A percentile compares a stretch with the other conserved stretches of the same genome.
Evolutionary conservation across 1,140 invertebrate species (phyloP).

Genomic region (Maconellicoccus hirsutus): DNA sequence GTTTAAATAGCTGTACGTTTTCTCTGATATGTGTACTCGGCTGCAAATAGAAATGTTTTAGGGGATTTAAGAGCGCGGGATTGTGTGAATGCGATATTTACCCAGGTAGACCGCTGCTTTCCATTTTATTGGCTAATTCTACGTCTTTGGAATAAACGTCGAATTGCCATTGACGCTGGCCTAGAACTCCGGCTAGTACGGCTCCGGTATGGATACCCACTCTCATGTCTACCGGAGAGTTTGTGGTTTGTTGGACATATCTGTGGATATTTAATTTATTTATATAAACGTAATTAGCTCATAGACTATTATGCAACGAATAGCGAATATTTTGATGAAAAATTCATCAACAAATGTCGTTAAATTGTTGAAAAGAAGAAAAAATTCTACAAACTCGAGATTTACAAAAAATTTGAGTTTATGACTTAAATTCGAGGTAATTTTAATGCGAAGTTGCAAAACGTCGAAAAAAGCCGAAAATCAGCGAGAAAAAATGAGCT

Average conservation of each 20-base stretch:
- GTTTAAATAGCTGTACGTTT: constrained; percentile 77
- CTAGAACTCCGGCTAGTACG: constrained; percentile 88
- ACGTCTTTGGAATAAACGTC: constrained; percentile 97
- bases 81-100: constrained; percentile 43
- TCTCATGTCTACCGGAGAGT: constrained; percentile 93
- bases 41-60: constrained; percentile 37
- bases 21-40: constrained; percentile 88
- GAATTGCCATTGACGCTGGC: constrained; percentile 96
- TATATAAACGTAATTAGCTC: too few relatives aligned
- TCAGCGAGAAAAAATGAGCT: too few relatives aligned
- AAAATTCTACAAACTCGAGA: too few relatives aligned
- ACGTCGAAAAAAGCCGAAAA: too few relatives aligned
- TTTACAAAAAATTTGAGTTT: too few relatives aligned
- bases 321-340: too few relatives aligned
- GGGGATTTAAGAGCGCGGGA: background rate
- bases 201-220: constrained; percentile 95
- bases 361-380: too few relatives aligned
- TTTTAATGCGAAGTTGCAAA: too few relatives aligned
- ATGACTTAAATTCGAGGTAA: too few relatives aligned
- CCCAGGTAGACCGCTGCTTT: constrained; percentile 91
- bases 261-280: too few relatives aligned
- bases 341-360: too few relatives aligned
- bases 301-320: too few relatives aligned
- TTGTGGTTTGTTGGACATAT: constrained; percentile 88
- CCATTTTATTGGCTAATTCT: constrained; percentile 97